Base-by-base conservation (phyloP, 23 tunicate genomes). In the Aplidium turbinatum region DNA sequence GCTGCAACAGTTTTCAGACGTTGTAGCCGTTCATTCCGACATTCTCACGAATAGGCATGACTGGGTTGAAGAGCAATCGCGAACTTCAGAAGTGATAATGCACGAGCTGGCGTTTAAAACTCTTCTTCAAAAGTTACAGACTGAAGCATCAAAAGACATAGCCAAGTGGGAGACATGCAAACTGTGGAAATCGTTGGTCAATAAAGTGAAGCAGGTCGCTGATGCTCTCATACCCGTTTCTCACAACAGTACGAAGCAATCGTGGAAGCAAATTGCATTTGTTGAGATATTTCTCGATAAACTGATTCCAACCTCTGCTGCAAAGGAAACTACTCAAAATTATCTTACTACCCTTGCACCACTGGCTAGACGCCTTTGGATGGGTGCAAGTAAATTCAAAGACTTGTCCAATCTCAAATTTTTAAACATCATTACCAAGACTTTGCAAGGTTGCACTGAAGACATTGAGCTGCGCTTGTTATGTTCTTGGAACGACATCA, bases 281-380 rank as follows among this genome's bases (percentile, higher is more conserved):
- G 86, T 80, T 20, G 72, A 80, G 18, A 70, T 87, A 31, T 74
- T 87, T 42, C 34, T 87, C 24, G 86, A 73, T 3, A 80, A 87
- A 18, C 58, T 87, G 33, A 32, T 87, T 63, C 94, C 94, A 5
- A 47, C 56, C 47, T 23, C 77, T 0, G 33, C 78, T 0, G 23
- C 51, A 11, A 33, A 33, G 18, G 64, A 53, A 31, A 5, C 47
- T 63, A 33, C 46, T 38, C 35, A 64, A 32, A 30, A 71, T 16
- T 86, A 86, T 51, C 76, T 86, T 13, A 19, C 73, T 2, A 31
- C 57, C 0, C 38, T 86, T 0, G 78, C 93, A 33, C 80, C 93
- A n/a, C 56, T 56, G 16, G 85, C 75, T 27, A 35, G 70, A 36
- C 28, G 84, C 2, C 68, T 86, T 0, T 86, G 81, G 80, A 52